Percentiles rank a stretch among this genome's conserved stretches.
Evolutionary conservation across 1,140 invertebrate species (phyloP).

Genomic region (Drosophila rufa): DNA sequence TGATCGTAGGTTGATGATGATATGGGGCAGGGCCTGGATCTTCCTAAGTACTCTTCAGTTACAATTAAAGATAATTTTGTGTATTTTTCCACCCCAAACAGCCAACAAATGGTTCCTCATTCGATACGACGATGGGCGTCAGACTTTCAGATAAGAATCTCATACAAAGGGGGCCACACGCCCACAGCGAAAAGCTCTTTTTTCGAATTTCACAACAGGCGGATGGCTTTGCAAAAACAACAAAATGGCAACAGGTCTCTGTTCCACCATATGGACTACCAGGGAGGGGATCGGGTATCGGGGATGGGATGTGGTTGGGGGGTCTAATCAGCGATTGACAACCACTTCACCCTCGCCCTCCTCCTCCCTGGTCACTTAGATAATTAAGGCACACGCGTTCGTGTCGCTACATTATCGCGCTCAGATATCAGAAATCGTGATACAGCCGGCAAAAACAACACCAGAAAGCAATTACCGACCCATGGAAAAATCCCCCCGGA

Average conservation of each 20-base stretch:
- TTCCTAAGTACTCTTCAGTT: constrained; percentile 30
- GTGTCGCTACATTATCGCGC: constrained; percentile 45
- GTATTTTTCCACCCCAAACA: constrained; percentile 3
- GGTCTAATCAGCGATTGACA: constrained; percentile 63
- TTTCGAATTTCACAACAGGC: constrained; percentile 71
- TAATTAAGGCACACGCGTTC: constrained; percentile 44
- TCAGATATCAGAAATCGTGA: constrained; percentile 57
- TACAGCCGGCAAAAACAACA: constrained; percentile 50
- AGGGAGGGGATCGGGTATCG: neutral
- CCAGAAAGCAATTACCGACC: constrained; percentile 62
- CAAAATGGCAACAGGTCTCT: constrained; percentile 65
- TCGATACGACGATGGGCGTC: constrained; percentile 17
- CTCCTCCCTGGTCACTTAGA: constrained; percentile 26
- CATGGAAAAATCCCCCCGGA: constrained; percentile 56
- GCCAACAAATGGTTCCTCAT: constrained; percentile 33
- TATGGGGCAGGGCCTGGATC: neutral
- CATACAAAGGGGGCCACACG: neutral
- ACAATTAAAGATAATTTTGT: constrained; percentile 35
- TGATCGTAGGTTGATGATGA: neutral
- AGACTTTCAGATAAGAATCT: constrained; percentile 28
- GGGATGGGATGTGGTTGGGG: neutral
- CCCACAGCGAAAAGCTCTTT: constrained; percentile 55
- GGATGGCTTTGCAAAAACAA: constrained; percentile 27
- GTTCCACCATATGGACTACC: neutral
- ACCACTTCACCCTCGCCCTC: constrained; percentile 10